Evolutionary conservation across 2,888 invertebrate species (phyloP).

Genomic region (Neoitamus cyanurus): DNA sequence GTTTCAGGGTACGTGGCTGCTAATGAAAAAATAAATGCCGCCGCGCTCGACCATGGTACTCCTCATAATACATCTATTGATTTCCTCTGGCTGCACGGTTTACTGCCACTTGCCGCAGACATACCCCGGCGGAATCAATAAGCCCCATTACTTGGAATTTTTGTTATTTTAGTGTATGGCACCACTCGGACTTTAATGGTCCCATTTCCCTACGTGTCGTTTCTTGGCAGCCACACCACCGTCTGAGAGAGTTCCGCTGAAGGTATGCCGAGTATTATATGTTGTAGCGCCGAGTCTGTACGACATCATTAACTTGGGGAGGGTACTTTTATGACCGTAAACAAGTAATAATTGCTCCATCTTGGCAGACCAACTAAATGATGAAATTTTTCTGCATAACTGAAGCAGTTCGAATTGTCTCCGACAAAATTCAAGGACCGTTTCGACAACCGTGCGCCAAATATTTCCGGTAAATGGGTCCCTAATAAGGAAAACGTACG

Average conservation of each 20-base stretch:
- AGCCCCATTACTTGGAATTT: constrained; percentile 18
- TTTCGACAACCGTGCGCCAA: not conserved
- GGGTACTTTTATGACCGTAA: constrained; percentile 47
- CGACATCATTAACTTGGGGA: constrained; percentile 44
- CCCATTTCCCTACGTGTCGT: constrained; percentile 7
- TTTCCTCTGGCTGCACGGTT: constrained; percentile 11
- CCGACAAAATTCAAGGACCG: not conserved
- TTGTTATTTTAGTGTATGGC: constrained; percentile 26
- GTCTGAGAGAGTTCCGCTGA: not conserved
- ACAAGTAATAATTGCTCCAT: constrained; percentile 47
- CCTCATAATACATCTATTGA: constrained; percentile 2
- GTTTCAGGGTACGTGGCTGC: constrained; percentile 51
- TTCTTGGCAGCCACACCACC: constrained; percentile 8
- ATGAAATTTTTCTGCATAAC: constrained; percentile 47
- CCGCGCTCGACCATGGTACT: not conserved
- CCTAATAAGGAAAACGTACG: not conserved
- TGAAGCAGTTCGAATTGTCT: not conserved
- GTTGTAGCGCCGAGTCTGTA: constrained; percentile 21
- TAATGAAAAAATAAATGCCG: constrained; percentile 49
- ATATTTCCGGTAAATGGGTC: not conserved
- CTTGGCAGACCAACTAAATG: not conserved
- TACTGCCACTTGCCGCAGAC: constrained; percentile 23
- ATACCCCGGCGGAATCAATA: constrained; percentile 10
- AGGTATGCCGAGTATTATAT: not conserved
- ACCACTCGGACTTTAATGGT: constrained; percentile 18